Conservation (phyloP, 2,888 invertebrate species). For the Troglohyphantes excavatus region DNA sequence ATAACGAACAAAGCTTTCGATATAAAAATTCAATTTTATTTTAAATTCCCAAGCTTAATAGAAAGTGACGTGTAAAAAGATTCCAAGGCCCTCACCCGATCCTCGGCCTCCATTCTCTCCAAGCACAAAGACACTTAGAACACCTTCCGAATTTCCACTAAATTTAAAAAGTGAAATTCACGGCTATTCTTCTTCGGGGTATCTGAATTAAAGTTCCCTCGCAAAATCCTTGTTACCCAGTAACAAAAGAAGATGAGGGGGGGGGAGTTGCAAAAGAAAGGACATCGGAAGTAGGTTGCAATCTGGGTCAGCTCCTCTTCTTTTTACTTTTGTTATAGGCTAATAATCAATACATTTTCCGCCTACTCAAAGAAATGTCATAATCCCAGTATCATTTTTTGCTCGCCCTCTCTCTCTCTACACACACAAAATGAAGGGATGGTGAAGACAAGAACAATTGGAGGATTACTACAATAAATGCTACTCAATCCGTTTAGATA, state of each 20-base stretch:
- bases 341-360: slow-evolving; percentile 70
- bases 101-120: background rate
- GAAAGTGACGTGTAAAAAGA: slow-evolving; percentile 1
- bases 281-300: slow-evolving; percentile 58
- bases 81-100: background rate
- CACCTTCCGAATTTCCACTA: slow-evolving; percentile 32
- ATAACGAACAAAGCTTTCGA: too few species aligned
- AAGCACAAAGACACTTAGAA: slow-evolving; percentile 7
- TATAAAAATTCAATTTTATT: background rate
- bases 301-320: slow-evolving; percentile 68
- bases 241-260: slow-evolving; percentile 55
- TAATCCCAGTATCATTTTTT: slow-evolving; percentile 58
- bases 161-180: slow-evolving; percentile 33
- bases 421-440: slow-evolving; percentile 44
- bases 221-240: slow-evolving; percentile 15
- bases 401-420: too few species aligned
- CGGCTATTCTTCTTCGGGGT: slow-evolving; percentile 6
- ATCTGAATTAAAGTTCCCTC: slow-evolving; percentile 54
- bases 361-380: slow-evolving; percentile 59
- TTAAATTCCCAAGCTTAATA: background rate
- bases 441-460: slow-evolving; percentile 59
- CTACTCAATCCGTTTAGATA: slow-evolving; percentile 44
- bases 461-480: slow-evolving; percentile 72
- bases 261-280: slow-evolving; percentile 54
- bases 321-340: slow-evolving; percentile 60